Percentiles rank a stretch among this genome's conserved stretches.
Conservation (phyloP, 1,140 invertebrate genomes). For the Tetranychus urticae region DNA sequence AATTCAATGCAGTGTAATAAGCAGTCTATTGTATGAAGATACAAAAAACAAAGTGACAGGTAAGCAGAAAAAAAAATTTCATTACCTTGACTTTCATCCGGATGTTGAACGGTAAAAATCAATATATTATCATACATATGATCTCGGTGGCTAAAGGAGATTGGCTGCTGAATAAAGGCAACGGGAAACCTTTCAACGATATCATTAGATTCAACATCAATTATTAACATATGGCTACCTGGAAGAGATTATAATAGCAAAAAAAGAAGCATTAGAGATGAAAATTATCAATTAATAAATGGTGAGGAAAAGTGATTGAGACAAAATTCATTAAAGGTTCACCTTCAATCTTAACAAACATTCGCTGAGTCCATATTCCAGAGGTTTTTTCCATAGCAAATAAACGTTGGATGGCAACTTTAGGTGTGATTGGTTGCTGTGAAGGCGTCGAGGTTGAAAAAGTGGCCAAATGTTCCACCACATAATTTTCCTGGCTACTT, state of each 20-base stretch:
- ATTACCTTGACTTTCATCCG: conserved; percentile 9
- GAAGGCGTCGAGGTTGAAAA: conserved; percentile 59
- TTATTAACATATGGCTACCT: conserved; percentile 25
- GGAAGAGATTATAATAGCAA: conserved; percentile 14
- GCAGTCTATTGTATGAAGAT: neutral
- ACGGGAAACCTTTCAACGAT: conserved; percentile 87
- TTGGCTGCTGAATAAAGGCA: conserved; percentile 71
- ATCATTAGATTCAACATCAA: conserved; percentile 21
- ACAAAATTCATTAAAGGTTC: neutral
- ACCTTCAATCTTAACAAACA: conserved; percentile 24
- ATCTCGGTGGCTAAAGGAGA: conserved; percentile 85
- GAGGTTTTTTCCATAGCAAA: conserved; percentile 89
- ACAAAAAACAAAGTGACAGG: neutral
- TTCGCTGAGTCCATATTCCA: conserved; percentile 94
- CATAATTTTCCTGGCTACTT: neutral
- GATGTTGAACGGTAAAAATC: conserved; percentile 58
- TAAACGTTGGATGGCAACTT: conserved; percentile 78
- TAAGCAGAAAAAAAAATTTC: neutral
- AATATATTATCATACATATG: conserved; percentile 94
- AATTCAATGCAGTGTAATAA: no score
- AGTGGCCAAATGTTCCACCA: conserved; percentile 85
- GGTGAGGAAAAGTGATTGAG: neutral
- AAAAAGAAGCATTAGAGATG: neutral
- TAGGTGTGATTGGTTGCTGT: conserved; percentile 10
- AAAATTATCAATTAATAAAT: neutral